Conservation (phyloP, 2,113 vertebrate genomes). For the Lepidothrix coronata region DNA sequence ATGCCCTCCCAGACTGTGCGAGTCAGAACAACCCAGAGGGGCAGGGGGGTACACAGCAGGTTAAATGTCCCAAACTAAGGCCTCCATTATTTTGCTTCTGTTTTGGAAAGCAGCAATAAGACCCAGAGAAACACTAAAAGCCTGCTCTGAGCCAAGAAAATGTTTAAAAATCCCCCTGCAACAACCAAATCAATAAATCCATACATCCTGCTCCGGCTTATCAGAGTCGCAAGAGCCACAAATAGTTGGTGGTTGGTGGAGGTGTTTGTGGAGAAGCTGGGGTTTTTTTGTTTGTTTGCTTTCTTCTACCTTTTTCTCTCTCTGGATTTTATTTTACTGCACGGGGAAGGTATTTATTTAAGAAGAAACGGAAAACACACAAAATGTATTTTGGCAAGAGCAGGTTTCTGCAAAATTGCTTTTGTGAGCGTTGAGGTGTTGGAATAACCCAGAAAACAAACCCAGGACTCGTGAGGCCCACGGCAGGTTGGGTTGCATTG, state of each 20-base stretch:
- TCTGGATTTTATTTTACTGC: not conserved
- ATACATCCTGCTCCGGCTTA: not conserved
- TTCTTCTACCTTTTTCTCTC: not conserved
- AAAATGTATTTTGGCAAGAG: not conserved
- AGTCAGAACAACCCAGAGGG: not conserved
- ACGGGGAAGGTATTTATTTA: not conserved
- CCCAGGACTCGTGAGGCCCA: rapidly evolving
- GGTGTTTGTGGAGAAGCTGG: not conserved
- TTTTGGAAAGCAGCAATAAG: not conserved
- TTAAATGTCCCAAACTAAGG: not conserved
- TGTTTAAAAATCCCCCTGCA: slow-evolving; percentile 13
- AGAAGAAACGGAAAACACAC: not conserved
- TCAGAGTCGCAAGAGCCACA: not conserved
- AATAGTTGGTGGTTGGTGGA: not conserved
- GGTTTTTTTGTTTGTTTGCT: not conserved
- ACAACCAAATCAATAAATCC: slow-evolving; percentile 1
- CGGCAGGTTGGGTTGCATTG: rapidly evolving
- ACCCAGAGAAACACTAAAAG: not conserved
- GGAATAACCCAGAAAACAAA: not conserved
- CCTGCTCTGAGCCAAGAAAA: not conserved
- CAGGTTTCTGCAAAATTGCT: not conserved
- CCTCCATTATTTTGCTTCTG: not conserved
- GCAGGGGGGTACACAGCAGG: not conserved
- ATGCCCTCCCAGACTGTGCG: rapidly evolving
- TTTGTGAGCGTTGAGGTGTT: not conserved